Conservation (phyloP, 2,113 vertebrate species). For the Eulemur macaco region DNA sequence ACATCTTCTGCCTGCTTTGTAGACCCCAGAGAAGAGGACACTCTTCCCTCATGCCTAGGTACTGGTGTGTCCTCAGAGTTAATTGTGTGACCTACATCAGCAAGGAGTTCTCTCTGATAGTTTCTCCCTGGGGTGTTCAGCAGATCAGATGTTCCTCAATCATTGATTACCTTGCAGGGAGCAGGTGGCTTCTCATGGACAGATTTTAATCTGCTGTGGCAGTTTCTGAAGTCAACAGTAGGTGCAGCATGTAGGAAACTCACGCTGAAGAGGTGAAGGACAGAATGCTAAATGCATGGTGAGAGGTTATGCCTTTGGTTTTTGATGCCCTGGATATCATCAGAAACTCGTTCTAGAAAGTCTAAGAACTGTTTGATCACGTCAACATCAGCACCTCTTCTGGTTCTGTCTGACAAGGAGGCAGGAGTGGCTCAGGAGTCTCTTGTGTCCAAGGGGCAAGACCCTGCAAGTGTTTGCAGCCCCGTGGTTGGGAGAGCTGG, state of each 20-base stretch:
- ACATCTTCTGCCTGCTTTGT: not conserved
- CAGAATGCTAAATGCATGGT: not conserved
- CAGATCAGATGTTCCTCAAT: not conserved
- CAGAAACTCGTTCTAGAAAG: not conserved
- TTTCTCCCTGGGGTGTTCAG: not conserved
- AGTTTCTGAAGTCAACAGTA: not conserved
- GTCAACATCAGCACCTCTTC: not conserved
- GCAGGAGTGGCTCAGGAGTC: not conserved
- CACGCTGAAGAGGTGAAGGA: not conserved
- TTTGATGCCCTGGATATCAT: not conserved
- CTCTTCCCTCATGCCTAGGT: not conserved
- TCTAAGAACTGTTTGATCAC: not conserved
- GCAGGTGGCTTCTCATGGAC: not conserved
- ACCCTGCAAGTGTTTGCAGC: not conserved
- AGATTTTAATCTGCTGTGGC: not conserved
- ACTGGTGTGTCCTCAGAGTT: not conserved
- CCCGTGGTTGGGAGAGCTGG: too few relatives aligned
- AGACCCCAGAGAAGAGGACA: not conserved
- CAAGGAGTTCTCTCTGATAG: not conserved
- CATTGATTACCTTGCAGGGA: not conserved
- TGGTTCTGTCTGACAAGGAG: too few relatives aligned
- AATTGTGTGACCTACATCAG: not conserved
- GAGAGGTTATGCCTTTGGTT: not conserved
- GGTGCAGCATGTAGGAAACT: not conserved
- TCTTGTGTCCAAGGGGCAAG: not conserved